phyloP scores from a whole-genome alignment of 2,113 vertebrate genomes.

The Urocitellus parryii region DNA sequence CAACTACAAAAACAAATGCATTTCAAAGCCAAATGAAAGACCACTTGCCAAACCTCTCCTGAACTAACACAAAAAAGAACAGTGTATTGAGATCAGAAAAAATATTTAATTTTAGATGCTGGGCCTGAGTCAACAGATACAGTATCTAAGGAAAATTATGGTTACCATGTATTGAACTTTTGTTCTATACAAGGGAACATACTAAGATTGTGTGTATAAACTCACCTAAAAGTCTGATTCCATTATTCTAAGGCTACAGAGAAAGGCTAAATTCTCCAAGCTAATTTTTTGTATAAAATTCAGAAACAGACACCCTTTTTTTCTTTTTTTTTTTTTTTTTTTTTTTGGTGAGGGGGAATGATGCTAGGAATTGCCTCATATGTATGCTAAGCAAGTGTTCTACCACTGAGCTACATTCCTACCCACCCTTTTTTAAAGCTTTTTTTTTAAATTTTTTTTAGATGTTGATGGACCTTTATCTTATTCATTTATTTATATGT shows the following conservation, averaged over 20 bases:
- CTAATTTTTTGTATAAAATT: neutral
- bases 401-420: too few relatives aligned
- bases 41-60: conserved; percentile 20
- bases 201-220: neutral
- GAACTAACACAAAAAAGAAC: neutral
- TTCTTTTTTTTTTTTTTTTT: too few relatives aligned
- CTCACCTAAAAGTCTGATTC: conserved; percentile 26
- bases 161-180: neutral
- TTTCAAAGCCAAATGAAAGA: neutral
- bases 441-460: too few relatives aligned
- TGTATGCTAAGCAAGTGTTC: too few relatives aligned
- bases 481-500: neutral
- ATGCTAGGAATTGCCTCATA: too few relatives aligned
- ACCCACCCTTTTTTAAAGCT: too few relatives aligned
- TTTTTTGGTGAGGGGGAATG: too few relatives aligned
- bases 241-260: neutral
- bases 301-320: neutral
- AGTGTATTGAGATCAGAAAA: neutral
- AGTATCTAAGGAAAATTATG: neutral
- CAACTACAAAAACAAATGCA: neutral
- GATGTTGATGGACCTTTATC: too few relatives aligned
- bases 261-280: neutral
- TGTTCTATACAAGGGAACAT: neutral
- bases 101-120: neutral
- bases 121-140: neutral